Conservation (phyloP, 2,888 invertebrate species). For the Temnothorax ravouxi region DNA sequence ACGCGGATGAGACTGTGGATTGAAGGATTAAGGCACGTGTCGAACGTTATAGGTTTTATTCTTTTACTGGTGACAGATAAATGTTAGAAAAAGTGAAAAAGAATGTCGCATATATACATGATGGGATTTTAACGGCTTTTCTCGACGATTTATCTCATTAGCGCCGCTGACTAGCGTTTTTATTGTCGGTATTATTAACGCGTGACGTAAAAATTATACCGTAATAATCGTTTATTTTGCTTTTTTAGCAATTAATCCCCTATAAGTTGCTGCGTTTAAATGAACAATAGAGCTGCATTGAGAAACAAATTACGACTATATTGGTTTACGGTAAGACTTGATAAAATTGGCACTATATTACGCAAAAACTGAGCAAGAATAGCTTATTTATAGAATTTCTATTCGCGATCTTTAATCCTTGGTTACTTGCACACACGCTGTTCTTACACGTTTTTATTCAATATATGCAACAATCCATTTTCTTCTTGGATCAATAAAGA, state of each 20-base stretch:
- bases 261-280: constrained; percentile 22
- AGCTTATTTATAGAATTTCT: constrained; percentile 12
- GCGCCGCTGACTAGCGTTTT: constrained; percentile 44
- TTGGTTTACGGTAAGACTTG: constrained; percentile 5
- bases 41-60: constrained; percentile 23
- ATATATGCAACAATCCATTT: background rate
- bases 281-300: background rate
- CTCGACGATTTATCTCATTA: constrained; percentile 53
- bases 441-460: background rate
- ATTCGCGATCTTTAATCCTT: constrained; percentile 6
- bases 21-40: constrained; percentile 12
- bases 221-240: constrained; percentile 13
- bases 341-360: constrained; percentile 17
- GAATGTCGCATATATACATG: constrained; percentile 64
- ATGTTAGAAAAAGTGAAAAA: constrained; percentile 65
- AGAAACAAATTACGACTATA: background rate
- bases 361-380: constrained; percentile 1
- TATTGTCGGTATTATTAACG: constrained; percentile 44
- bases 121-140: constrained; percentile 72
- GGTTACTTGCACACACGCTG: background rate
- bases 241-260: constrained; percentile 12
- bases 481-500: background rate
- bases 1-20: background rate
- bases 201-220: constrained; percentile 58
- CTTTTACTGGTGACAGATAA: constrained; percentile 57